A percentile compares a stretch with the other conserved stretches of the same genome.
Conservation (phyloP, 1,140 invertebrate species). For the Halyomorpha halys region DNA sequence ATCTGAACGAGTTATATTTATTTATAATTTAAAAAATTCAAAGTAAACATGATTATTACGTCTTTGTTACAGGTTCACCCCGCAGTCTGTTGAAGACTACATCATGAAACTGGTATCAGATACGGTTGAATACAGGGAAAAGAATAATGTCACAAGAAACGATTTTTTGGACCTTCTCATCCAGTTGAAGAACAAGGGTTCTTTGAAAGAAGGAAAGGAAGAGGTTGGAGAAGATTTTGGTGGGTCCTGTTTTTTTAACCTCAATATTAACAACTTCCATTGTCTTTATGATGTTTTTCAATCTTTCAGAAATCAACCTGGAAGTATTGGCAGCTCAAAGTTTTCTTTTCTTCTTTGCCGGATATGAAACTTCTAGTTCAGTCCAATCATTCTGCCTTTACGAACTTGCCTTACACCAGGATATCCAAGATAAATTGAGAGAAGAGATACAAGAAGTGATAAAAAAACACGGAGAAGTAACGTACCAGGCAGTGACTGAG, state of each 20-base stretch:
- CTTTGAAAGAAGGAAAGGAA: neutral
- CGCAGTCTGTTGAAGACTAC: too few relatives aligned
- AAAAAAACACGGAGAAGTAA: conserved; percentile 37
- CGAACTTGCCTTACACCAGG: conserved; percentile 46
- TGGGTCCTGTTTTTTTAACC: neutral
- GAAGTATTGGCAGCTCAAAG: conserved; percentile 35
- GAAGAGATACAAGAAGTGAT: conserved; percentile 44
- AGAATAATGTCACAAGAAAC: conserved; percentile 37
- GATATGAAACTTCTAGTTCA: conserved; percentile 52
- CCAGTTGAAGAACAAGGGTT: conserved; percentile 27
- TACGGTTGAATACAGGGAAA: conserved; percentile 37
- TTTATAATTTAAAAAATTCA: too few relatives aligned
- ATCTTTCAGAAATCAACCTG: conserved; percentile 12
- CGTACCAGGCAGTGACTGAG: conserved; percentile 45
- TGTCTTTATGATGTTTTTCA: neutral
- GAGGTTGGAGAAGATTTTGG: neutral
- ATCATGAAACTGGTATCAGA: conserved; percentile 21
- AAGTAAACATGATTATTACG: too few relatives aligned
- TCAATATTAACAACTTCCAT: neutral
- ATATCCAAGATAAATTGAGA: conserved; percentile 46
- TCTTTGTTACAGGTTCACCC: too few relatives aligned
- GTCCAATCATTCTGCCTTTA: conserved; percentile 44
- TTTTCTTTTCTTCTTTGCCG: conserved; percentile 44
- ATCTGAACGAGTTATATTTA: too few relatives aligned
- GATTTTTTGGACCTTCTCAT: conserved; percentile 37